Evolutionary conservation across 2,888 invertebrate genomes (phyloP).

Genomic region (Alentia gelatinosa): DNA sequence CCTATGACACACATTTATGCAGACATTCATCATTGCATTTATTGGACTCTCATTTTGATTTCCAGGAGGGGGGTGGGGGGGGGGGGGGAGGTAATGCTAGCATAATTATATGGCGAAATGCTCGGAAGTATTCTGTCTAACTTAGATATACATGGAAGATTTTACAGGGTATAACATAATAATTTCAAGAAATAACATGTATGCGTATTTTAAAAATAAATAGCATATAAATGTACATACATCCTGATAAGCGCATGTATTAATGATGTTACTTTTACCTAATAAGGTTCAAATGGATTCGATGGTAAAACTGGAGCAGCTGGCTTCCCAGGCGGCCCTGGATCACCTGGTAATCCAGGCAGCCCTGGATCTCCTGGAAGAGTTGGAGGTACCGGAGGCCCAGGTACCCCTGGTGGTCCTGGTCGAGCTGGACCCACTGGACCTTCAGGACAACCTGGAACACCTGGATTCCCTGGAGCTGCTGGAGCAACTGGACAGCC

Average conservation of each 20-base stretch:
- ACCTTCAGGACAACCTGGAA: constrained; percentile 38
- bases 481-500: constrained; percentile 44
- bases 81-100: too few relatives aligned
- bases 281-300: neutral
- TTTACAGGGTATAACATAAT: too few relatives aligned
- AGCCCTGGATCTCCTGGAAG: neutral
- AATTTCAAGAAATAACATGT: too few relatives aligned
- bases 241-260: neutral
- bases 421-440: constrained; percentile 16
- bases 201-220: too few relatives aligned
- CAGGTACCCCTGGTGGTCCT: neutral
- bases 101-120: too few relatives aligned
- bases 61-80: too few relatives aligned
- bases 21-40: too few relatives aligned
- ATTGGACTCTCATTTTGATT: too few relatives aligned
- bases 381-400: neutral
- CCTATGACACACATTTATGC: too few relatives aligned
- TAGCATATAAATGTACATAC: too few relatives aligned
- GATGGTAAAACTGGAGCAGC: neutral
- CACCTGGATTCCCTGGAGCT: constrained; percentile 22
- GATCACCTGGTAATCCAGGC: neutral
- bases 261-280: neutral
- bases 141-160: too few relatives aligned
- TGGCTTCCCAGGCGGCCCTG: constrained; percentile 1
- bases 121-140: too few relatives aligned